Base-by-base conservation (phyloP, 2,797 vertebrate genomes). In the Leptoclinus maculatus region DNA sequence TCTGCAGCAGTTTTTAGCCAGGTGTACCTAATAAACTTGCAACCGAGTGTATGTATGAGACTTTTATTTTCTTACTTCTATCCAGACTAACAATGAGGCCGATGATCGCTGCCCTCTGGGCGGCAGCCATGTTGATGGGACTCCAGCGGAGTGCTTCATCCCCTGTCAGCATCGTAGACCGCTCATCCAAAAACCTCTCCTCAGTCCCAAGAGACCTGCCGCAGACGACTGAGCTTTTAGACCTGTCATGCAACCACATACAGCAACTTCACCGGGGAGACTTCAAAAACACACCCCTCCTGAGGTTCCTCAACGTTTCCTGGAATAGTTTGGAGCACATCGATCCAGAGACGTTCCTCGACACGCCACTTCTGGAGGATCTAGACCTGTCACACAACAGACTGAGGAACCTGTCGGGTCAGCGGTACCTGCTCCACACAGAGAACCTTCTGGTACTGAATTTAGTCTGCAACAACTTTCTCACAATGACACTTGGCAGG, bases 341-440 rank as follows among this genome's bases (percentile, higher is more conserved):
- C 2, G 83, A 96, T 58, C 76, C 82, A 0, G 89, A 86, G 64
- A 89, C 91, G 5, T 97, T 97, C 59, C 68, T 82, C 21, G 77
- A 90, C 72, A 96, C 95, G 0, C 63, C 91, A 17, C 69, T 91
- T 29, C 89, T 98, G 74, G 68, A 93, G 80, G 79, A 90, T 47
- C 91, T 98, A 75, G 96, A 97, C 78, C 79, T 98, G 78, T 97
- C 96, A 2, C 91, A 96, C 90, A 97, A 97, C 80, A 83, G 66
- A 5, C 88, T 97, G 76, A 86, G 38, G 32, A 91, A 87, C 60
- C 63, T 97, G 74, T 89, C 71, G 1, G 82, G 91, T 78, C 93
- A 95, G 73, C 65, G 0, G 27, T 94, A 91, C 51, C 83, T 97
- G 66, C n/a, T 79, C n/a, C 78, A 91, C 62, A 74, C 87, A 0